Conservation (phyloP, 2,797 vertebrate genomes). For the Acridotheres tristis region DNA sequence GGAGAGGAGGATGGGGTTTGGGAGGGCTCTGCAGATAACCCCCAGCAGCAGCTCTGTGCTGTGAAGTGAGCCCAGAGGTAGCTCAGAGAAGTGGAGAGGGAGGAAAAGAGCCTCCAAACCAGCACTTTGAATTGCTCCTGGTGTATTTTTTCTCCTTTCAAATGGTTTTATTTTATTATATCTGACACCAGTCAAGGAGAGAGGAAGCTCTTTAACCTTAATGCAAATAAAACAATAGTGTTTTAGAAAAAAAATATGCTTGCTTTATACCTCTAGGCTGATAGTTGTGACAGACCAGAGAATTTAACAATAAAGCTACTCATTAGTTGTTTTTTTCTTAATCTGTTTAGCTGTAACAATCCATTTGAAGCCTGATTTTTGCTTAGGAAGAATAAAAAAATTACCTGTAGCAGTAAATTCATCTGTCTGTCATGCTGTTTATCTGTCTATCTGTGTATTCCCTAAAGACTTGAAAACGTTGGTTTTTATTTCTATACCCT, state of each 20-base stretch:
- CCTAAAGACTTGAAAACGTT: conserved; percentile 46
- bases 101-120: neutral
- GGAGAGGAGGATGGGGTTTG: accelerated
- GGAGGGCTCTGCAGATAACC: neutral
- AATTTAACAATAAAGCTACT: conserved; percentile 34
- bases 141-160: neutral
- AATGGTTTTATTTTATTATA: conserved; percentile 39
- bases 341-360: conserved; percentile 1
- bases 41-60: neutral
- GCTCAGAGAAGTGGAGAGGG: neutral
- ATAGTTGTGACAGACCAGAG: neutral
- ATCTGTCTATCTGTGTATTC: conserved; percentile 34
- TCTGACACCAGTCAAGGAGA: conserved; percentile 31
- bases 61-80: neutral
- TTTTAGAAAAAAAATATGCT: neutral
- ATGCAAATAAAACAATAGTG: conserved; percentile 23
- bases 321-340: neutral
- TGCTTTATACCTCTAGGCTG: neutral
- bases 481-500: conserved; percentile 18
- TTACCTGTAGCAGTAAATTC: conserved; percentile 23
- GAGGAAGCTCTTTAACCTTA: conserved; percentile 31
- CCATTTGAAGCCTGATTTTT: conserved; percentile 37
- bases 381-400: conserved; percentile 14
- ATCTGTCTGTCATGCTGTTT: conserved; percentile 30
- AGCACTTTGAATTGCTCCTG: neutral